Base-by-base conservation (phyloP, 2,888 invertebrate genomes). In the Anarsia innoxiella region DNA sequence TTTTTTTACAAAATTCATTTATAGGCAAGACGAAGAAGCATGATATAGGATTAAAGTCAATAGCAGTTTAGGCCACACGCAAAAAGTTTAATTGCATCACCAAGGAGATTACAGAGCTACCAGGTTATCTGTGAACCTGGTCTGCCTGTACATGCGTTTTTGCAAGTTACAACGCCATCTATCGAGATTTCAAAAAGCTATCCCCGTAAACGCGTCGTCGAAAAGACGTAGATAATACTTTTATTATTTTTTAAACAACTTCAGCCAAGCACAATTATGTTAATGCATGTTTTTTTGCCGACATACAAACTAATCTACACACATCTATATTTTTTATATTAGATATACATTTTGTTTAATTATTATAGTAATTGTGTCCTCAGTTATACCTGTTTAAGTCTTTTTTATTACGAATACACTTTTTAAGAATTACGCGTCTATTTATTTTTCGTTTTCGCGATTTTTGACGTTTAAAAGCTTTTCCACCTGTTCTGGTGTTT, bases 181-280 rank as follows among this genome's bases (percentile, higher is more conserved):
- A 33, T 14, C 33, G 13, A 26, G 9, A 26, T 23, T n/a, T 4
- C n/a, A 19, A 19, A 13, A 3, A 11, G 26, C 33, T 33, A 26
- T 33, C 11, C 26, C 26, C 23, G 11, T 25, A 32, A 32, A 23
- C 23, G 5, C 5, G 5, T 23, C 32, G 26, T 28, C 35, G 10
- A 23, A 19, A 30, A 33, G 30, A 23, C 9, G 13, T 9, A 23
- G 36, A 36, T 54, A 52, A 59, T 59, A 59, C 54, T 59, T 53
- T 56, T 52, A 56, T 58, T 52, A 58, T 54, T n/a, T n/a, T n/a
- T n/a, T 55, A 56, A 56, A 52, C 43, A 51, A 48, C 41, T 40
- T 59, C 63, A 71, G 76, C 73, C 58, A 80, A 80, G 79, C 79
- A 70, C 62, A 60, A 67, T 65, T 61, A 72, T 46, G 46, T 48